Base-by-base conservation (phyloP, 2,113 vertebrate species). In the Triplophysa siluroides region DNA sequence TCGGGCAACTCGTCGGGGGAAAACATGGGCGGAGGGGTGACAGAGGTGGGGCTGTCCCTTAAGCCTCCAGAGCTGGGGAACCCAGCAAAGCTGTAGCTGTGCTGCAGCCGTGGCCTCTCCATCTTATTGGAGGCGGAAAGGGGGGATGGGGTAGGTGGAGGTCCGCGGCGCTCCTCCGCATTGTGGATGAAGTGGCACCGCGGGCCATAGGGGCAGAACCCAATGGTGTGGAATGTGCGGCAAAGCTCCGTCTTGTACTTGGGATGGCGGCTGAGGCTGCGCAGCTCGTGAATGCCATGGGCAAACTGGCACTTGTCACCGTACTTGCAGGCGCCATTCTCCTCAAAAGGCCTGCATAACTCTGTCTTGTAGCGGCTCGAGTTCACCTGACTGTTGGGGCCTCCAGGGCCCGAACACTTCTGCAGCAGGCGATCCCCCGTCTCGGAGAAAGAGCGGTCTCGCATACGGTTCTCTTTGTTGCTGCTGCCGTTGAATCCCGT, bases 241-340 rank as follows among this genome's bases (percentile, higher is more conserved):
- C 97, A 99, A 84, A 98, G 95, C 94, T 99, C 97, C 0, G 97
- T 99, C 91, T 99, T 99, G 94, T 99, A 99, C 88, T 99, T 99
- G 90, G 96, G 97, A 80, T 99, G 97, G 78, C 96, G 96, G 85
- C 94, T 97, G 88, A 98, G 93, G 92, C 95, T 98, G 84, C 97
- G 95, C 87, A 98, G 94, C 96, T 99, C 97, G 1, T 98, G 96
- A 91, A 96, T 95, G 77, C 97, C 97, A 2, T 99, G 97, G 29
- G 97, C 97, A 63, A 98, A 99, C 94, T 98, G 97, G 92, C 97
- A 99, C 87, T 99, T 99, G 92, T 99, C 97, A 2, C 97, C 97
- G 0, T 99, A 98, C 89, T 98, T 99, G 95, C 97, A 99, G 69
- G 95, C 91, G 0, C 97, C 97, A 3, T 96, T 99, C 91, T 99